These are phyloP conservation scores for Cyclina sinensis DNA, from an alignment of 1,140 invertebrate species.

Conservation along the genomic window DNA sequence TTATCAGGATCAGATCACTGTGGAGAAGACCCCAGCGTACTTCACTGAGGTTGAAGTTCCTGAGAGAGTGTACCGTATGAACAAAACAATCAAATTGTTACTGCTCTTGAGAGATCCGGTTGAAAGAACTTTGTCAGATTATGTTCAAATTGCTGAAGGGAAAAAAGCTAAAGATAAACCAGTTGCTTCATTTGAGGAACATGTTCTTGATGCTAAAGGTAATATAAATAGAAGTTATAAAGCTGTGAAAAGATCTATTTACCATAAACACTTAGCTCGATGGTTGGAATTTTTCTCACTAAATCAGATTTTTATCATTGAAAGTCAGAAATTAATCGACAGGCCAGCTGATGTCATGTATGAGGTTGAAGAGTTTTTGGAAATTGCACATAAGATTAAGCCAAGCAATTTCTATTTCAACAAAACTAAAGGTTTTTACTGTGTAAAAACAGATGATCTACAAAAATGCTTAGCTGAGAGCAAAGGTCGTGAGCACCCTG, in stretches of 20 bases:
- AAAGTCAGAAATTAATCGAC: constrained; percentile 93
- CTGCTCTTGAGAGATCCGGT: constrained; percentile 97
- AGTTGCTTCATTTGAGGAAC: constrained; percentile 79
- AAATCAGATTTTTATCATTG: constrained; percentile 94
- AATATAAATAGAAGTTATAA: constrained; percentile 79
- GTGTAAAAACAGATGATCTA: constrained; percentile 74
- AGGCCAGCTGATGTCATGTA: constrained; percentile 95
- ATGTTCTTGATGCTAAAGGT: constrained; percentile 76
- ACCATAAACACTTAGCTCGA: constrained; percentile 92
- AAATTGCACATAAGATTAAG: constrained; percentile 93
- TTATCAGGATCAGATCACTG: constrained; percentile 84
- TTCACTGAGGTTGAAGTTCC: constrained; percentile 91
- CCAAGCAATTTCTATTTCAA: constrained; percentile 90
- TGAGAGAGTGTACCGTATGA: constrained; percentile 94
- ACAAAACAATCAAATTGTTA: constrained; percentile 93
- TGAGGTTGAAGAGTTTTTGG: constrained; percentile 94
- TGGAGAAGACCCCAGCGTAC: constrained; percentile 88
- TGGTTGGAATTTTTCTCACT: constrained; percentile 94
- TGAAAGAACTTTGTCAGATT: constrained; percentile 96
- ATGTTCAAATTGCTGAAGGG: constrained; percentile 89
- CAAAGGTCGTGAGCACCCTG: constrained; percentile 95
- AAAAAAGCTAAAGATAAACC: constrained; percentile 67
- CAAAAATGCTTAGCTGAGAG: constrained; percentile 93
- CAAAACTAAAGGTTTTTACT: constrained; percentile 86
- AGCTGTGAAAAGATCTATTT: constrained; percentile 94